Evolutionary conservation across 2,888 invertebrate species (phyloP).

Genomic region (Didymodactylos carnosus): DNA sequence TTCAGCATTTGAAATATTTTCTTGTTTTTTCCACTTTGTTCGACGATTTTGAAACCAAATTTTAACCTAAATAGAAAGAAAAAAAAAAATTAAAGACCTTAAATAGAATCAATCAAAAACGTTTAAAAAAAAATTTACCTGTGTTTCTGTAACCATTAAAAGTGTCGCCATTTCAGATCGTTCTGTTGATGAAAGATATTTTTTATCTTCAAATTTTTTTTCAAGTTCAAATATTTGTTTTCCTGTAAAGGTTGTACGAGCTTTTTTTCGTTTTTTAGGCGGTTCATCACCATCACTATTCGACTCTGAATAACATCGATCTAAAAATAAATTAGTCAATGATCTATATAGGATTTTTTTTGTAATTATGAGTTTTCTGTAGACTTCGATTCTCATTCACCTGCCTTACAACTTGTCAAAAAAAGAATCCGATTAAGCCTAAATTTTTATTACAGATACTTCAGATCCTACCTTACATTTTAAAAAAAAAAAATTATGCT

Average conservation of each 20-base stretch:
- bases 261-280: conserved; percentile 45
- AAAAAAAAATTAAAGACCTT: not conserved
- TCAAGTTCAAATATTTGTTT: conserved; percentile 86
- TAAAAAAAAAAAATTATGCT: too few relatives aligned
- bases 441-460: too few relatives aligned
- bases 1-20: conserved; percentile 68
- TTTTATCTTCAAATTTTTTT: conserved; percentile 81
- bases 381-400: too few relatives aligned
- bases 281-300: not conserved
- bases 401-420: too few relatives aligned
- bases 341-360: too few relatives aligned
- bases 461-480: too few relatives aligned
- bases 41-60: conserved; percentile 66
- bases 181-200: conserved; percentile 80
- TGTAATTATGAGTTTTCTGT: too few relatives aligned
- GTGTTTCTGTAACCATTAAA: conserved; percentile 80
- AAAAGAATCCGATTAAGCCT: too few relatives aligned
- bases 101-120: not conserved
- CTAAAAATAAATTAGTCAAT: too few relatives aligned
- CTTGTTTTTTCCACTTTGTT: conserved; percentile 71
- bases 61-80: conserved; percentile 16
- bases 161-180: conserved; percentile 79
- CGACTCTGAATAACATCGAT: not conserved
- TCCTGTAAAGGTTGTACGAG: conserved; percentile 79
- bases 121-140: conserved; percentile 42